Percentiles rank a stretch among this genome's conserved stretches.
Conservation (phyloP, 2,113 vertebrate genomes). For the Penelope pileata region DNA sequence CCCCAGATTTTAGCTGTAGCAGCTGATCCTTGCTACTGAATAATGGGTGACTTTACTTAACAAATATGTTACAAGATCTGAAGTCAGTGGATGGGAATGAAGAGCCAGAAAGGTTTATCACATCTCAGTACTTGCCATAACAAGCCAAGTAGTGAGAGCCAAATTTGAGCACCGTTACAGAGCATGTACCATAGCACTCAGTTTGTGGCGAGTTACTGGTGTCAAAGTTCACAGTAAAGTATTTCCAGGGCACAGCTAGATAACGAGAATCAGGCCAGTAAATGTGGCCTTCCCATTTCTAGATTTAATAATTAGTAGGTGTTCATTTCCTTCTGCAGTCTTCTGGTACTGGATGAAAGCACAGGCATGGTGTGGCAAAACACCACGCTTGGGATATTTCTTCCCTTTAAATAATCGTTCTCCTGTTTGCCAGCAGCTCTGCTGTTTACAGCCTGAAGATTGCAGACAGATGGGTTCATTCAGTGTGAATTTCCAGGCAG, state of each 20-base stretch:
- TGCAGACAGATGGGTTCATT: slow-evolving; percentile 40
- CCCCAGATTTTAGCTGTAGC: background rate
- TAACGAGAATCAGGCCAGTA: background rate
- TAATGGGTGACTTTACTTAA: background rate
- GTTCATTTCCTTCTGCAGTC: background rate
- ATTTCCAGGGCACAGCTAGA: background rate
- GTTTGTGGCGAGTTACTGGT: background rate
- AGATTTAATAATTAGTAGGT: background rate
- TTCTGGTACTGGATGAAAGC: background rate
- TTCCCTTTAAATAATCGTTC: slow-evolving; percentile 23
- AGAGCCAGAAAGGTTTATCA: background rate
- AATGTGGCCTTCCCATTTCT: background rate
- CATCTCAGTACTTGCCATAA: background rate
- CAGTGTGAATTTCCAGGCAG: background rate
- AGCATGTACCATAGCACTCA: background rate
- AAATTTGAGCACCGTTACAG: background rate
- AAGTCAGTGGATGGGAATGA: slow-evolving; percentile 9
- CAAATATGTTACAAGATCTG: background rate
- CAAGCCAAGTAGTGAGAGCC: background rate
- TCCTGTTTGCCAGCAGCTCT: background rate
- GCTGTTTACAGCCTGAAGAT: background rate
- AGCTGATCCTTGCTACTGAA: background rate
- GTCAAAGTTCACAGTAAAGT: background rate
- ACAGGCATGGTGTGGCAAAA: background rate
- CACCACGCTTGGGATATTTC: background rate